phyloP scores from a whole-genome alignment of 2,113 vertebrate genomes.

The Sialia sialis region DNA sequence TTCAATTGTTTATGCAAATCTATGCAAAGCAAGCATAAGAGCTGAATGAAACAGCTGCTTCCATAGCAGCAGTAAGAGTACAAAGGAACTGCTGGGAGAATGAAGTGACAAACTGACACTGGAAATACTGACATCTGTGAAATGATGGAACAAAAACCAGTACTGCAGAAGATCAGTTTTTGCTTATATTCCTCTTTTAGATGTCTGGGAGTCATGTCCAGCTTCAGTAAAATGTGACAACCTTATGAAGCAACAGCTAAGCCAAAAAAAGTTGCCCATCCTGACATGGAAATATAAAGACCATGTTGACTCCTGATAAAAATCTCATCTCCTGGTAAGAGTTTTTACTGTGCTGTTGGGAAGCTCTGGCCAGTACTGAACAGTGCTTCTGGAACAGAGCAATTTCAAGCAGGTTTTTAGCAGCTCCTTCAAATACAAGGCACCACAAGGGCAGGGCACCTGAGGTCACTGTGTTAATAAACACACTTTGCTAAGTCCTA shows the following conservation, averaged over 20 bases:
- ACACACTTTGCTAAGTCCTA: background rate
- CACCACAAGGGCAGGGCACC: background rate
- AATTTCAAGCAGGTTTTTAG: background rate
- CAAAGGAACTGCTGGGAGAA: constrained; percentile 11
- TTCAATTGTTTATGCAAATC: constrained; percentile 36
- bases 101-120: background rate
- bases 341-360: background rate
- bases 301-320: background rate
- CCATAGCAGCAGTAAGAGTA: background rate
- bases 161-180: background rate
- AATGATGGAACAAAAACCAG: background rate
- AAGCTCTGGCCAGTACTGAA: background rate
- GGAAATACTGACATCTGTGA: background rate
- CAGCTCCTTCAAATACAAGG: background rate
- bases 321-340: background rate
- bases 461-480: background rate
- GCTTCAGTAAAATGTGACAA: background rate
- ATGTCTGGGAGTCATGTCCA: background rate
- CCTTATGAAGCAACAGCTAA: background rate
- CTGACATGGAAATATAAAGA: background rate
- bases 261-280: background rate
- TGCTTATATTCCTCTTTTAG: background rate
- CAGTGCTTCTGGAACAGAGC: background rate
- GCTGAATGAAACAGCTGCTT: constrained; percentile 32
- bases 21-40: constrained; percentile 4